Conservation (phyloP, 2,888 invertebrate genomes). For the Erpobdella octoculata region DNA sequence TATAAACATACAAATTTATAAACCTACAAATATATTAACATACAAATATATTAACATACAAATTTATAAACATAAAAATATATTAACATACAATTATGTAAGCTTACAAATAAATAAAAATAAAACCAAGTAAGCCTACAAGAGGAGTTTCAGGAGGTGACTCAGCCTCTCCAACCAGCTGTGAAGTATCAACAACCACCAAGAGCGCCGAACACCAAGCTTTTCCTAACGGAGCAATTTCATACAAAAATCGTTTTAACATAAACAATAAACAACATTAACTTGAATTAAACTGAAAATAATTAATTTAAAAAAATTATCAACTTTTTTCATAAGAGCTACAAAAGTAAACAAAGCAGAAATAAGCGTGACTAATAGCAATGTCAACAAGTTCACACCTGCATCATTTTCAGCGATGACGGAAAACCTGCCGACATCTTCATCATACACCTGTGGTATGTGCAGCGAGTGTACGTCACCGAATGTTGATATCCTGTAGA, state of each 20-base stretch:
- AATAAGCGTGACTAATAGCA: no score
- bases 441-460: slow-evolving; percentile 51
- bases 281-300: no score
- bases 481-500: slow-evolving; percentile 56
- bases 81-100: no score
- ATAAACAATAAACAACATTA: no score
- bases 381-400: neutral
- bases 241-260: no score
- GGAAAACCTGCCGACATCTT: slow-evolving; percentile 67
- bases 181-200: slow-evolving; percentile 41
- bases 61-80: no score
- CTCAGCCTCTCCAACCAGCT: slow-evolving; percentile 28
- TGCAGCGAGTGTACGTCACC: slow-evolving; percentile 52
- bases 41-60: neutral
- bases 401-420: slow-evolving; percentile 83
- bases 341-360: neutral
- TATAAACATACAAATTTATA: no score
- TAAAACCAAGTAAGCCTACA: neutral
- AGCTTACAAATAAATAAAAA: no score
- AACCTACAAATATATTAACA: no score
- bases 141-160: slow-evolving; percentile 32
- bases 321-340: neutral
- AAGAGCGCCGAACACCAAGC: slow-evolving; percentile 66
- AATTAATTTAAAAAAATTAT: neutral
- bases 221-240: no score